Conservation (phyloP, 2,797 vertebrate species). For the Lepus oiostolus region DNA sequence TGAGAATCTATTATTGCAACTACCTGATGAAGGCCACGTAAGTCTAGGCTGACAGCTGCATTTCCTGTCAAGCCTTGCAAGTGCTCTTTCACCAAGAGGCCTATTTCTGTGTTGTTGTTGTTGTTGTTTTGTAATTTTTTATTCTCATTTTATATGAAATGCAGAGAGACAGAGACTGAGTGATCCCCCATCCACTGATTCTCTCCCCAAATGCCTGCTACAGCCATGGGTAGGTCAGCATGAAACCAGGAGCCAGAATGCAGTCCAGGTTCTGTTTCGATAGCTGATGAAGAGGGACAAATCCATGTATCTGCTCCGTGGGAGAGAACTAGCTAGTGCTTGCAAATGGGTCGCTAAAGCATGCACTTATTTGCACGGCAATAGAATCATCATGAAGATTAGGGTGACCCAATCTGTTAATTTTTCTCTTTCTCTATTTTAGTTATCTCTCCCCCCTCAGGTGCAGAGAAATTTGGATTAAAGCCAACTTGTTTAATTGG, state of each 20-base stretch:
- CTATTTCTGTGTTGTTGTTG: too few species aligned
- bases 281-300: background rate
- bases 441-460: conserved; percentile 46
- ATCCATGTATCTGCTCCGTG: background rate
- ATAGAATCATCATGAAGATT: conserved; percentile 53
- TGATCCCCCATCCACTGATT: too few species aligned
- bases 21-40: background rate
- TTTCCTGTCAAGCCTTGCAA: conserved; percentile 28
- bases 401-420: conserved; percentile 40
- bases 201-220: too few species aligned
- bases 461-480: conserved; percentile 58
- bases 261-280: background rate
- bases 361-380: conserved; percentile 48
- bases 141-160: too few species aligned
- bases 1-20: background rate
- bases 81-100: background rate
- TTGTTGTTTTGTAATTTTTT: too few species aligned
- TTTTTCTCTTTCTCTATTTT: conserved; percentile 70
- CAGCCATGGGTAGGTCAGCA: too few species aligned
- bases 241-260: too few species aligned
- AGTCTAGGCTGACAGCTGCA: background rate
- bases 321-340: background rate
- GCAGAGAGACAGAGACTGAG: too few species aligned
- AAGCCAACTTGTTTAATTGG: conserved; percentile 74
- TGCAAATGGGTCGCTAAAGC: conserved; percentile 23